Evolutionary conservation across 2,113 vertebrate genomes (phyloP).

Genomic region (Spilogale gracilis): DNA sequence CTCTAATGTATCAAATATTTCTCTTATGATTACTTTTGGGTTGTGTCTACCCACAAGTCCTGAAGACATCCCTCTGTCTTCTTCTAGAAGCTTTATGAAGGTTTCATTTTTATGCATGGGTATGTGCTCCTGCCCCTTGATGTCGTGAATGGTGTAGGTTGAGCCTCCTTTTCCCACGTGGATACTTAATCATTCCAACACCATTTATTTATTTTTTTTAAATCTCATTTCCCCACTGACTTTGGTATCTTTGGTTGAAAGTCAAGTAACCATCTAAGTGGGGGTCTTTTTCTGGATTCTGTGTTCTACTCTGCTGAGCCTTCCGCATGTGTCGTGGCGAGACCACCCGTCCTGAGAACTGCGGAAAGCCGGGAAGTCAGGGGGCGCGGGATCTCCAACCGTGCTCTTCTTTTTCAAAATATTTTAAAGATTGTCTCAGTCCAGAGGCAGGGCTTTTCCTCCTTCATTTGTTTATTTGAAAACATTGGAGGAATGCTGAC

Average conservation of each 20-base stretch:
- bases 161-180: not conserved
- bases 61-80: not conserved
- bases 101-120: not conserved
- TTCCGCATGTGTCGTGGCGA: too few relatives aligned
- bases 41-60: not conserved
- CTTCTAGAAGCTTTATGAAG: not conserved
- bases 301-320: not conserved
- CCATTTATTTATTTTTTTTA: not conserved
- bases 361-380: not conserved
- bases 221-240: not conserved
- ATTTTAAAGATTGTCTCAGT: not conserved
- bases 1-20: not conserved
- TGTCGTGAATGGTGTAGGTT: not conserved
- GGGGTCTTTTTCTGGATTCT: not conserved
- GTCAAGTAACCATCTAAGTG: not conserved
- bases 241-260: not conserved
- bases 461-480: not conserved
- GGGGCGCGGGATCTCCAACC: not conserved
- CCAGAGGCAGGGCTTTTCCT: not conserved
- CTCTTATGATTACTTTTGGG: not conserved
- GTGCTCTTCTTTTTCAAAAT: not conserved
- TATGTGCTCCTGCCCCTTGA: not conserved
- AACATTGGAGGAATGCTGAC: not conserved
- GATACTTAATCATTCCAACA: not conserved
- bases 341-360: not conserved